Evolutionary conservation across 2,888 invertebrate species (phyloP).

Genomic region (Ametastegia equiseti): DNA sequence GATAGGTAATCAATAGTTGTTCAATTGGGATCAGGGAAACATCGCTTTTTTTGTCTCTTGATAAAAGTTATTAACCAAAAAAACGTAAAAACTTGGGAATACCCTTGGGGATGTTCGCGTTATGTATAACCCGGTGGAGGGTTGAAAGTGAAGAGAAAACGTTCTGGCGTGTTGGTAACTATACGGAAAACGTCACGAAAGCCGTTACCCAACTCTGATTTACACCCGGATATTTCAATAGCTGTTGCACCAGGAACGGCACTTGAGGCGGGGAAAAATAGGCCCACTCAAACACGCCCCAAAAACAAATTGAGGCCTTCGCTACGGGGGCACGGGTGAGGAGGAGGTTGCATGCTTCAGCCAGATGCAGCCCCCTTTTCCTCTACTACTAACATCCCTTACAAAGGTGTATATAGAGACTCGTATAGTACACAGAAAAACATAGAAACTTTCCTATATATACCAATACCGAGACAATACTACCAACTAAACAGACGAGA

Average conservation of each 20-base stretch:
- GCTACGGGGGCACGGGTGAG: conserved; percentile 18
- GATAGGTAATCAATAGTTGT: not conserved
- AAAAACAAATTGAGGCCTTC: conserved; percentile 45
- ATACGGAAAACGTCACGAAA: not conserved
- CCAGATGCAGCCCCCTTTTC: conserved; percentile 29
- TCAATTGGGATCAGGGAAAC: not conserved
- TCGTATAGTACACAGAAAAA: too few relatives aligned
- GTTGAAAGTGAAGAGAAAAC: conserved; percentile 14
- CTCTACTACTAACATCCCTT: not conserved
- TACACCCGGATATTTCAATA: conserved; percentile 16
- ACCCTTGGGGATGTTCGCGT: not conserved
- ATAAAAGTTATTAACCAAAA: not conserved
- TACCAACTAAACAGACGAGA: too few relatives aligned
- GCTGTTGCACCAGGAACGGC: conserved; percentile 9
- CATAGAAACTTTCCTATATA: too few relatives aligned
- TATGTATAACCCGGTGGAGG: not conserved
- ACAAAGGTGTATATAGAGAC: not conserved
- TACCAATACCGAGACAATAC: too few relatives aligned
- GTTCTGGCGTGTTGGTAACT: not conserved
- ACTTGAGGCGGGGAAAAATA: conserved; percentile 36
- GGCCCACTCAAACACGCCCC: conserved; percentile 46
- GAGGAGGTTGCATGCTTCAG: not conserved
- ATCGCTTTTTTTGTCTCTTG: not conserved
- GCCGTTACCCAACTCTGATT: conserved; percentile 17
- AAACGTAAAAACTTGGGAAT: not conserved